These are phyloP conservation scores for Rhopalosiphum nymphaeae DNA, from an alignment of 2,888 invertebrate genomes.

Conservation along the genomic window DNA sequence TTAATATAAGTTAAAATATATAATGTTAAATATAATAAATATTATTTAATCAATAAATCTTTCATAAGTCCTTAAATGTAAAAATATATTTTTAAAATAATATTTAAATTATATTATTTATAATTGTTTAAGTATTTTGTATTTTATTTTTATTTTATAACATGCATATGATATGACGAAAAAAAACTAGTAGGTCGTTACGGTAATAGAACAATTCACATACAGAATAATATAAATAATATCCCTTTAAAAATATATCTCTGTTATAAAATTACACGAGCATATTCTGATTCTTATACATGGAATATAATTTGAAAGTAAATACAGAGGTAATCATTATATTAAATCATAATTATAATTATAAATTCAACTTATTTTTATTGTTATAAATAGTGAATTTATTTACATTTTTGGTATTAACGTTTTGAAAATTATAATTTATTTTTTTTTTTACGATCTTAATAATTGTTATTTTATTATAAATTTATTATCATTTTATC, in stretches of 20 bases:
- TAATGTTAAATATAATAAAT: neutral
- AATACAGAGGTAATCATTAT: neutral
- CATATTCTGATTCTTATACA: neutral
- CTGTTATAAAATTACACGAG: neutral
- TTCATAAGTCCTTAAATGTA: neutral
- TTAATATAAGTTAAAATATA: no score
- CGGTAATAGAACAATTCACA: neutral
- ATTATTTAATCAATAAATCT: neutral
- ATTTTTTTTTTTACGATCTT: neutral
- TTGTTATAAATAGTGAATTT: neutral
- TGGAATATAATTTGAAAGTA: neutral
- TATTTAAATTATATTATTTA: no score
- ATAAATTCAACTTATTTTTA: neutral
- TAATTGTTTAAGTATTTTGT: neutral
- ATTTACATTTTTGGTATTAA: neutral
- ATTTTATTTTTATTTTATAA: neutral
- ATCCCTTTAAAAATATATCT: neutral
- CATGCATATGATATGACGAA: neutral
- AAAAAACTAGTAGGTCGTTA: neutral
- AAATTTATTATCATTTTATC: neutral
- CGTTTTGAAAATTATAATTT: neutral
- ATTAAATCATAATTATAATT: neutral
- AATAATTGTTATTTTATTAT: neutral
- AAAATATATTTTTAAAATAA: neutral
- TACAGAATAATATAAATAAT: no score